These are phyloP conservation scores for Artibeus lituratus DNA, from an alignment of 2,797 vertebrate species.

Conservation along the genomic window DNA sequence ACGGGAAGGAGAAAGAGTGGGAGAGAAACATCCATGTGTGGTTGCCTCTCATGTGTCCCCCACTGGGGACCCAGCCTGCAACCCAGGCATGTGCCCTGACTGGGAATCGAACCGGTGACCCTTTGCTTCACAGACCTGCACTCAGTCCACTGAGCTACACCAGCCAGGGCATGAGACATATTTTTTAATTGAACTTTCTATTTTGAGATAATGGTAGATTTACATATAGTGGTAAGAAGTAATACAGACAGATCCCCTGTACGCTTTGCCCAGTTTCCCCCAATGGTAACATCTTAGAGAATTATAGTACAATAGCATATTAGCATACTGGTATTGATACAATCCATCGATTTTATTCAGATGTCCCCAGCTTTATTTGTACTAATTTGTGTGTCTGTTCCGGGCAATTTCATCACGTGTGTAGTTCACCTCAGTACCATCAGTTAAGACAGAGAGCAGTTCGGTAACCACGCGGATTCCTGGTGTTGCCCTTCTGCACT, in stretches of 20 bases:
- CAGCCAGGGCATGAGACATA: no score
- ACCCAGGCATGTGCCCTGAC: no score
- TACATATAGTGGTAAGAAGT: neutral
- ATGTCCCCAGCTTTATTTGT: neutral
- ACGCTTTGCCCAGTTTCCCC: neutral
- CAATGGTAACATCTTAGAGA: neutral
- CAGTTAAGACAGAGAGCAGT: neutral
- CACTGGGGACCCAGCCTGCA: no score
- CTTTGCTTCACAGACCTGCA: no score
- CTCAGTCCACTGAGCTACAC: no score
- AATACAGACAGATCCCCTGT: neutral
- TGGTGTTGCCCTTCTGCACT: neutral
- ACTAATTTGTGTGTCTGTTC: neutral
- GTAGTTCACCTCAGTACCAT: neutral
- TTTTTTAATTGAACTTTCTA: neutral
- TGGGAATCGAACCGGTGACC: no score
- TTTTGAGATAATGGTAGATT: neutral
- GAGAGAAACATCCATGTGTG: no score
- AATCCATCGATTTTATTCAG: neutral
- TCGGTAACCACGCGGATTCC: neutral
- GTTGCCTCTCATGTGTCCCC: no score
- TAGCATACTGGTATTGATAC: neutral
- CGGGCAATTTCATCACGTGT: neutral
- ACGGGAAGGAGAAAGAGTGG: no score
- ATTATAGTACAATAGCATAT: neutral